Percentiles rank a stretch among this genome's conserved stretches.
These are phyloP conservation scores for Tenthredo amoena DNA, from an alignment of 2,888 invertebrate genomes.

Conservation along the genomic window DNA sequence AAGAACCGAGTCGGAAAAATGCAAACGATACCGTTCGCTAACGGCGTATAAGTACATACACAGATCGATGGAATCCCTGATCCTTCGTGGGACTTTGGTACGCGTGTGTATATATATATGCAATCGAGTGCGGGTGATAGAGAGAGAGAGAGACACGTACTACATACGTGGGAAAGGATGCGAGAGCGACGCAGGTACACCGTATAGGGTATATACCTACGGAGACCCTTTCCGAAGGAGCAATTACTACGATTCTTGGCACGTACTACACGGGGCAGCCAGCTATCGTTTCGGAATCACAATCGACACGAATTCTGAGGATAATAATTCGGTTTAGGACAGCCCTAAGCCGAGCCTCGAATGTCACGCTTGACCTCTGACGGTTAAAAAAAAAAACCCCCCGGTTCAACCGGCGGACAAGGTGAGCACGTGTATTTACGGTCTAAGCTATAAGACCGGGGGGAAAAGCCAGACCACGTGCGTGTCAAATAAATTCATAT, in stretches of 20 bases:
- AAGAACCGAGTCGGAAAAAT: slow-evolving; percentile 7
- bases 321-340: slow-evolving; percentile 45
- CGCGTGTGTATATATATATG: not conserved
- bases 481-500: slow-evolving; percentile 32
- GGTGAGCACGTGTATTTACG: slow-evolving; percentile 28
- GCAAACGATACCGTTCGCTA: slow-evolving; percentile 16
- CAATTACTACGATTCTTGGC: slow-evolving; percentile 17
- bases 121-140: not conserved
- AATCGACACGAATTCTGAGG: slow-evolving; percentile 40
- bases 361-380: slow-evolving; percentile 39
- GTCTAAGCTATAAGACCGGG: not conserved
- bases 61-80: not conserved
- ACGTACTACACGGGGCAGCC: not conserved
- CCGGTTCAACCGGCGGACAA: not conserved
- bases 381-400: not conserved
- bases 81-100: not conserved
- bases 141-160: not conserved
- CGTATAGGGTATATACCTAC: not conserved
- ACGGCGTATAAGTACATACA: not conserved
- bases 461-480: not conserved
- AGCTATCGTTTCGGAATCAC: slow-evolving; percentile 44
- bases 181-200: not conserved
- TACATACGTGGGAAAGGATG: not conserved
- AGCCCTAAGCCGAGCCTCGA: not conserved
- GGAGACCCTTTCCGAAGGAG: not conserved